These are phyloP conservation scores for Pseudotriccus pelzelni DNA, from an alignment of 2,797 vertebrate genomes.

Conservation along the genomic window DNA sequence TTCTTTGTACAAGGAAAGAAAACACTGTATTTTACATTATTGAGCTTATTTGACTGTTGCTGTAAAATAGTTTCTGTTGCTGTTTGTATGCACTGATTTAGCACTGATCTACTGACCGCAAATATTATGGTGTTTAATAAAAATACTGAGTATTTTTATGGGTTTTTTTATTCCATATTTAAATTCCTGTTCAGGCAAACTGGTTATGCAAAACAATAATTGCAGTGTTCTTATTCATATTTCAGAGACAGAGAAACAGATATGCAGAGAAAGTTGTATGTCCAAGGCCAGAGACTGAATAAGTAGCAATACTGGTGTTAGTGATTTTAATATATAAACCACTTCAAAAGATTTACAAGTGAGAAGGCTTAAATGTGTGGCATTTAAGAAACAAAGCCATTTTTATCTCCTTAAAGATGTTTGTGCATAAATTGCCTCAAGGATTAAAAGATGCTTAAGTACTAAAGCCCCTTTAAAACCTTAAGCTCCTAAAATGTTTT, in stretches of 20 bases:
- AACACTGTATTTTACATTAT: background rate
- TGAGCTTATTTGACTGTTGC: background rate
- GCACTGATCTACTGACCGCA: background rate
- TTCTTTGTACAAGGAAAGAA: background rate
- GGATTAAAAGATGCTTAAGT: conserved; percentile 27
- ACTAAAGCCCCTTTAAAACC: background rate
- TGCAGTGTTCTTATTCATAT: background rate
- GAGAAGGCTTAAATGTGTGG: background rate
- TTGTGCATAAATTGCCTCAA: conserved; percentile 14
- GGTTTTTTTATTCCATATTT: background rate
- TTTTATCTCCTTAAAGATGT: conserved; percentile 14
- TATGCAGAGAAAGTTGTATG: background rate
- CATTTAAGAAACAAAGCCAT: conserved; percentile 21
- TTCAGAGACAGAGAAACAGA: background rate
- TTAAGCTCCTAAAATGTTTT: conserved; percentile 9
- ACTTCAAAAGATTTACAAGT: background rate
- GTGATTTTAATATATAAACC: background rate
- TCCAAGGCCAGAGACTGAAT: background rate
- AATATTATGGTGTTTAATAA: background rate
- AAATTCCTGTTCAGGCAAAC: background rate
- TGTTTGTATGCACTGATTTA: background rate
- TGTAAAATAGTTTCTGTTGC: background rate
- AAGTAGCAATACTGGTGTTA: background rate
- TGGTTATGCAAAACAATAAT: background rate
- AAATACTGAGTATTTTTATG: background rate